phyloP scores from a whole-genome alignment of 2,888 invertebrate genomes.

The Latrodectus hesperus region DNA sequence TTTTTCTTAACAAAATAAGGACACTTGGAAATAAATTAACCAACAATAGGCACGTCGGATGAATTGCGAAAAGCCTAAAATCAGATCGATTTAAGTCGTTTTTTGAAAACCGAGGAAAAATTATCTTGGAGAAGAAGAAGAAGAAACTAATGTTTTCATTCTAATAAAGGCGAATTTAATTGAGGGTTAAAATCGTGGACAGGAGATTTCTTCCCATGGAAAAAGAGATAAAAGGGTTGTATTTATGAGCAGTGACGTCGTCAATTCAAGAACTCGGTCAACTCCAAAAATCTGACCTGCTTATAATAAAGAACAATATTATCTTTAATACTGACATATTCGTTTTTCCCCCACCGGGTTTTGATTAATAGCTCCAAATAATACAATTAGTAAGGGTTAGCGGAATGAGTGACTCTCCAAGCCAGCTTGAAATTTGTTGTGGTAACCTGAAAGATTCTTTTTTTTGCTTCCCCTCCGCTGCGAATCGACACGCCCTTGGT shows the following conservation, averaged over 20 bases:
- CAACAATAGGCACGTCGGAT: not conserved
- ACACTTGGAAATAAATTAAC: not conserved
- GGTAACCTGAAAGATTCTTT: not conserved
- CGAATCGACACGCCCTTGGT: constrained; percentile 45
- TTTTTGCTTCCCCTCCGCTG: not conserved
- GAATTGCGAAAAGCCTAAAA: constrained; percentile 6
- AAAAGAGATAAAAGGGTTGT: not conserved
- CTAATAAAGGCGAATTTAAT: constrained; percentile 35
- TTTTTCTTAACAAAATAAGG: not conserved
- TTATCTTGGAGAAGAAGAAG: not conserved
- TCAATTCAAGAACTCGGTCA: constrained; percentile 25
- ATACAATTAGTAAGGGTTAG: constrained; percentile 50
- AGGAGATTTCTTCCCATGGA: constrained; percentile 18
- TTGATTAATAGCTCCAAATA: constrained; percentile 64
- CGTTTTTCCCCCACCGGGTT: constrained; percentile 2
- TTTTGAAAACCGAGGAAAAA: not conserved
- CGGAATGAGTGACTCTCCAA: too few relatives aligned
- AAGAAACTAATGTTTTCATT: constrained; percentile 33
- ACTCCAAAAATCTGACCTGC: constrained; percentile 33
- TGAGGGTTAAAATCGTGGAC: constrained; percentile 60
- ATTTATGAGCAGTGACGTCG: too few relatives aligned
- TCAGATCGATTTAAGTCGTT: not conserved
- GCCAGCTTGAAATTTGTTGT: not conserved
- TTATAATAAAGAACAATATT: constrained; percentile 24
- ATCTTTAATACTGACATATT: constrained; percentile 27